Evolutionary conservation across 1,140 invertebrate species (phyloP).

Genomic region (Chlorops oryzae): DNA sequence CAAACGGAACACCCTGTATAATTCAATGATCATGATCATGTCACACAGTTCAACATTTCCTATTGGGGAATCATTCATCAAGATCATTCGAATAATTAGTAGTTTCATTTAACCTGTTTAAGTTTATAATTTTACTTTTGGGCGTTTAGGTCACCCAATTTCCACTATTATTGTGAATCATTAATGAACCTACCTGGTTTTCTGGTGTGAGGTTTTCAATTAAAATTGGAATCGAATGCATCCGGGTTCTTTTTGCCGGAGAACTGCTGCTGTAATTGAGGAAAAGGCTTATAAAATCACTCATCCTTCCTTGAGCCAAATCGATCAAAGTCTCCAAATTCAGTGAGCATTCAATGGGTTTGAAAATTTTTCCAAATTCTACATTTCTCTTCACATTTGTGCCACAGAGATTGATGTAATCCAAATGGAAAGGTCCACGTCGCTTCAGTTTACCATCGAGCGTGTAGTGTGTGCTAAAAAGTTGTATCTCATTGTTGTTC

Average conservation of each 20-base stretch:
- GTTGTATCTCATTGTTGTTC: conserved; percentile 19
- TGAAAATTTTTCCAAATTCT: conserved; percentile 3
- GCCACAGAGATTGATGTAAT: conserved; percentile 49
- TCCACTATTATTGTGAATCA: too few species aligned
- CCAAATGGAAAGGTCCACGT: conserved; percentile 47
- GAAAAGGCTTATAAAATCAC: conserved; percentile 53
- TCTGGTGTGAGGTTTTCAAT: conserved; percentile 45
- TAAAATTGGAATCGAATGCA: conserved; percentile 57
- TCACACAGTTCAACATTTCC: too few species aligned
- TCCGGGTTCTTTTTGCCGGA: conserved; percentile 16
- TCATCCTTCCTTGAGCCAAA: conserved; percentile 41
- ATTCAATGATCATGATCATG: too few species aligned
- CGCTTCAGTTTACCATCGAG: conserved; percentile 30
- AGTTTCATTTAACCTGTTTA: too few species aligned
- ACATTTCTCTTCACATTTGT: conserved; percentile 1
- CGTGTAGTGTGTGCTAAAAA: conserved; percentile 40
- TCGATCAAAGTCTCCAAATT: conserved; percentile 52
- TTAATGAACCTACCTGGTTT: conserved; percentile 32
- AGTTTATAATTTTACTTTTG: too few species aligned
- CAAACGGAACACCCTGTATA: too few species aligned
- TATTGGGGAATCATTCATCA: too few species aligned
- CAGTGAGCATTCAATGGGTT: conserved; percentile 49
- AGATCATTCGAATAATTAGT: too few species aligned
- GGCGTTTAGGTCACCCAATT: too few species aligned
- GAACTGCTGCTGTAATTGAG: conserved; percentile 53